A percentile compares a stretch with the other conserved stretches of the same genome.
phyloP scores from a whole-genome alignment of 2,888 invertebrate species.

The Trachelus stipa region DNA sequence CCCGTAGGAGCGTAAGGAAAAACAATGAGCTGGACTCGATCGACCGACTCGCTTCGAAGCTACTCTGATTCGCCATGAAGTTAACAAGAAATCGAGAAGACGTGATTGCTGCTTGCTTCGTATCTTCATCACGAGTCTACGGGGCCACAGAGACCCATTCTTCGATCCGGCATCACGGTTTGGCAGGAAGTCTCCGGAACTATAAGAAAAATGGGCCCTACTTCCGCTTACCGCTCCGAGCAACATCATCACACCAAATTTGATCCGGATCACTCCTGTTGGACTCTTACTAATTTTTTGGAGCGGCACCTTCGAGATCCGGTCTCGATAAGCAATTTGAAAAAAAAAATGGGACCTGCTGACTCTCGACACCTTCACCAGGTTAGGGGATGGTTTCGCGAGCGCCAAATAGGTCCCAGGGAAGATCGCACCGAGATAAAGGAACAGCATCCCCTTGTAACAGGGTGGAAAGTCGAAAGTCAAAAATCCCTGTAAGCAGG shows the following conservation, averaged over 20 bases:
- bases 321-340: not conserved
- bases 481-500: conserved; percentile 31
- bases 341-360: not conserved
- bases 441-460: conserved; percentile 10
- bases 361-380: not conserved
- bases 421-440: conserved; percentile 4
- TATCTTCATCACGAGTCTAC: not conserved
- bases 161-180: not conserved
- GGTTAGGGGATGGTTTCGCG: not conserved
- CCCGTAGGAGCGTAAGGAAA: conserved; percentile 39
- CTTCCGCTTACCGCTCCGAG: not conserved
- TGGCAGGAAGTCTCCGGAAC: not conserved
- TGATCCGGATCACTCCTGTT: not conserved
- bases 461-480: conserved; percentile 31
- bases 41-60: conserved; percentile 41
- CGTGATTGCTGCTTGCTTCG: conserved; percentile 38
- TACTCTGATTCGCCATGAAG: conserved; percentile 56
- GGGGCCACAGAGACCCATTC: not conserved
- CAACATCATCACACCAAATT: not conserved
- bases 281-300: not conserved
- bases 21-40: conserved; percentile 52
- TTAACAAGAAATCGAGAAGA: conserved; percentile 45
- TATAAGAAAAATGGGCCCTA: not conserved
- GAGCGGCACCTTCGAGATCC: not conserved
- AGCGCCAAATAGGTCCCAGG: not conserved